Evolutionary conservation across 2,888 invertebrate genomes (phyloP), one percentile per base, ranked within the genome.

Genomic region (Gari tellinella): DNA sequence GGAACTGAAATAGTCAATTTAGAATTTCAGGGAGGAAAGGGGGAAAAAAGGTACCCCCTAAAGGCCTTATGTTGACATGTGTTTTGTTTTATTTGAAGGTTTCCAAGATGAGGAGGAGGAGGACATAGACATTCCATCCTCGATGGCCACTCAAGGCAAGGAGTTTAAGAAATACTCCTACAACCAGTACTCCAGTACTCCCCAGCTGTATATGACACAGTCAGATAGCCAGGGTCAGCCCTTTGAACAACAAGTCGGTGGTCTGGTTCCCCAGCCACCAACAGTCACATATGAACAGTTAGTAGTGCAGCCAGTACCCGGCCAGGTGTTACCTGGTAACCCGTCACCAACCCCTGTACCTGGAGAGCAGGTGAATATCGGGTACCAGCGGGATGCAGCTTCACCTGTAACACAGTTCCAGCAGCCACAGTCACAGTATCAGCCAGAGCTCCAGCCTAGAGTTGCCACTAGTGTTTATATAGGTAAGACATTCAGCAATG

Each of bases 111-210:
- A 74, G 15, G 82, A 82, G 38, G 82, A 82, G 43, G 83, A 83
- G 26, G 84, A 84, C 31, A 66, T 63, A 1, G 80, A 82, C n/a
- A 60, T 76, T 7, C 74, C 78, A 19, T 77, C 82, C 8, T 74
- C 78, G n/a, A 68, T 82, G 51, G 74, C 65, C 17, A 72, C 64
- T 21, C 81, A 72, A 55, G 74, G 69, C 1, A 74, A 77, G 57
- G 82, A 80, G 41, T 64, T 78, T 38, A 78, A 76, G 65, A 84
- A 82, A 48, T 84, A 76, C 41, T 82, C 81, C 10, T 83, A 73
- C 60, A 84, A 83, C 53, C 83, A 83, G 66, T 80, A 80, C 56
- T 83, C 83, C 14, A 80, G 74, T 40, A 65, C 74, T 10, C 79
- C 83, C 10, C 83, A 83, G 57, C 51, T 83, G n/a, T 83, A 83